A percentile compares a stretch with the other conserved stretches of the same genome.
Evolutionary conservation across 2,888 invertebrate species (phyloP).

Genomic region (Ischnus inquisitorius): DNA sequence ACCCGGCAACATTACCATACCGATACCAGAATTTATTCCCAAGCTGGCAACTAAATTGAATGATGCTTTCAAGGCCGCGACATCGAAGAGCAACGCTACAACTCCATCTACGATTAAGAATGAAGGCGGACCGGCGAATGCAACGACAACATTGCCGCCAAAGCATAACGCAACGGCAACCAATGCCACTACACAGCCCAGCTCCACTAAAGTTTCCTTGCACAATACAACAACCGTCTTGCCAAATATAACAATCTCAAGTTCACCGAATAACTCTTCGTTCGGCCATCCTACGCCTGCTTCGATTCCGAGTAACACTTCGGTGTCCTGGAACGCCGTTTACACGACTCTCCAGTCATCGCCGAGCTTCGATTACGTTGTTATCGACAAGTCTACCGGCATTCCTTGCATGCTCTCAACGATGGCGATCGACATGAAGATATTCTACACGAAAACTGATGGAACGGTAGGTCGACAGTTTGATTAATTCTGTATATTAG

Average conservation of each 20-base stretch:
- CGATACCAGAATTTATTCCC: no score
- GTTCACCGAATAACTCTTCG: background rate
- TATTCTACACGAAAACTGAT: conserved; percentile 62
- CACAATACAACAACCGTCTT: background rate
- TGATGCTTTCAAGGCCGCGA: background rate
- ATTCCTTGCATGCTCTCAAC: conserved; percentile 69
- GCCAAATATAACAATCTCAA: background rate
- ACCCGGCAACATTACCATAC: background rate
- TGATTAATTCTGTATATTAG: background rate
- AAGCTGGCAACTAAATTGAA: no score
- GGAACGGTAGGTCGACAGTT: conserved; percentile 59
- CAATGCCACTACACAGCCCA: background rate
- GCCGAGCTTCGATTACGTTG: conserved; percentile 63
- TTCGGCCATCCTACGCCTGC: background rate
- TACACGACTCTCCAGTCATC: background rate
- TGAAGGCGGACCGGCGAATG: background rate
- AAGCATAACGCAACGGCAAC: background rate
- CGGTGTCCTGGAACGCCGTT: background rate
- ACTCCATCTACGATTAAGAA: background rate
- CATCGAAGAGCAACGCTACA: background rate
- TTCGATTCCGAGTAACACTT: background rate
- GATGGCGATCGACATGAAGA: conserved; percentile 69
- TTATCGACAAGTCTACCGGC: conserved; percentile 58
- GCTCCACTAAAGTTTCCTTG: background rate
- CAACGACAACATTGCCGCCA: background rate